Evolutionary conservation across 2,888 invertebrate species (phyloP), one percentile per base, ranked within the genome.

Genomic region (Phrixothrix hirtus): DNA sequence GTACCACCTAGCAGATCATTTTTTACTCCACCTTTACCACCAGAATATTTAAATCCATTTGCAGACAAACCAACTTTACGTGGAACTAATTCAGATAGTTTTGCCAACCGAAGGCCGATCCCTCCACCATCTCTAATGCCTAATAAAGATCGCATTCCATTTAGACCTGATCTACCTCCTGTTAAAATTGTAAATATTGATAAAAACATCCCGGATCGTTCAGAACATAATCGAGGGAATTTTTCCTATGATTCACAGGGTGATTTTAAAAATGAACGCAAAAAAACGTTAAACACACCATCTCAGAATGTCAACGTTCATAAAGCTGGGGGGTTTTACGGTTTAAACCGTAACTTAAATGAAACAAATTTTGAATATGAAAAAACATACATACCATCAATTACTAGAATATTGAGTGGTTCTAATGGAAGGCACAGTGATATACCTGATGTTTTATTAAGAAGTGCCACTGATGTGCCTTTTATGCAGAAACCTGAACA

Each of bases 11-110:
- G 88, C 21, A 77, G 90, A 49, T 81, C 86, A 9, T 78, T 80
- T 13, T 87, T 89, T 73, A 86, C 89, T 73, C 92, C 92, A 0
- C 92, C 92, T 1, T 74, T 92, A 59, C 92, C 91, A 9, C 89
- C 89, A 5, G 90, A 90, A 74, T 89, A 88, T 70, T 82, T 85
- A 55, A 89, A 90, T 77, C 91, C 92, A 0, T 92, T 92, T 70
- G 90, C 90, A n/a, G 90, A 92, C 71, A 92, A 90, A 74, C 92
- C 92, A 41, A 92, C 92, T 35, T 78, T 92, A 51, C 81, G 92
- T 66, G 74, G 75, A 11, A 83, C 83, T 31, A 83, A 83, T 72
- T 81, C 83, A 37, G 83, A 83, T 61, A 81, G 80, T 64, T 85
- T 84, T 68, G 83, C 83, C 60, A 87, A 87, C 71, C 78, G 89